A percentile compares a stretch with the other conserved stretches of the same genome.
phyloP scores from a whole-genome alignment of 2,888 invertebrate genomes.

The Fragum fragum region DNA sequence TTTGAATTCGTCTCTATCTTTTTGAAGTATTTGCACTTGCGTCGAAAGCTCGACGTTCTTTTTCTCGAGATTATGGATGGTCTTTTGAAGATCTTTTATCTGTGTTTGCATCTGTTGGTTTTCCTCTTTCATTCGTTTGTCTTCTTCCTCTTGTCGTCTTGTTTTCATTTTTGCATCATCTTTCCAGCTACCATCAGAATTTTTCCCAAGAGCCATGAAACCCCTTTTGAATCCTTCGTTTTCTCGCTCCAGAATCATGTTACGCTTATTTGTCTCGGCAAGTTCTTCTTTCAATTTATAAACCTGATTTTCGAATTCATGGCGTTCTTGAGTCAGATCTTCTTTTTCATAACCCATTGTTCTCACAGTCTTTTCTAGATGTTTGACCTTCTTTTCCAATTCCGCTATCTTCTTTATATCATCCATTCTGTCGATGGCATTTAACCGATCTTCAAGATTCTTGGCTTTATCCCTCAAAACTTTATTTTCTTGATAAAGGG shows the following conservation, averaged over 20 bases:
- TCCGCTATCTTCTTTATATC: slow-evolving; percentile 64
- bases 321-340: slow-evolving; percentile 47
- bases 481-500: slow-evolving; percentile 64
- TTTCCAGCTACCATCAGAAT: slow-evolving; percentile 55
- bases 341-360: slow-evolving; percentile 66
- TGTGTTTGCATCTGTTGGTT: slow-evolving; percentile 46
- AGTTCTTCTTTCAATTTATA: slow-evolving; percentile 58
- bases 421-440: slow-evolving; percentile 61
- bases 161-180: slow-evolving; percentile 57
- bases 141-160: slow-evolving; percentile 62
- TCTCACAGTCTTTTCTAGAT: slow-evolving; percentile 54
- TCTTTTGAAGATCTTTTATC: slow-evolving; percentile 44
- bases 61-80: slow-evolving; percentile 53
- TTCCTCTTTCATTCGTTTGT: slow-evolving; percentile 55
- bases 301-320: slow-evolving; percentile 59
- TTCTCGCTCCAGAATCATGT: slow-evolving; percentile 54
- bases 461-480: slow-evolving; percentile 61
- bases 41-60: slow-evolving; percentile 58
- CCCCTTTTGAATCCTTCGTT: slow-evolving; percentile 63
- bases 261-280: slow-evolving; percentile 56
- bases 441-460: slow-evolving; percentile 56
- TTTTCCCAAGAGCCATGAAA: slow-evolving; percentile 63
- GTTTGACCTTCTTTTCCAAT: slow-evolving; percentile 60
- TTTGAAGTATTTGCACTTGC: slow-evolving; percentile 51
- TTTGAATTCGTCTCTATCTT: slow-evolving; percentile 55